phyloP scores from a whole-genome alignment of 2,797 vertebrate genomes.

The Eospalax fontanierii region DNA sequence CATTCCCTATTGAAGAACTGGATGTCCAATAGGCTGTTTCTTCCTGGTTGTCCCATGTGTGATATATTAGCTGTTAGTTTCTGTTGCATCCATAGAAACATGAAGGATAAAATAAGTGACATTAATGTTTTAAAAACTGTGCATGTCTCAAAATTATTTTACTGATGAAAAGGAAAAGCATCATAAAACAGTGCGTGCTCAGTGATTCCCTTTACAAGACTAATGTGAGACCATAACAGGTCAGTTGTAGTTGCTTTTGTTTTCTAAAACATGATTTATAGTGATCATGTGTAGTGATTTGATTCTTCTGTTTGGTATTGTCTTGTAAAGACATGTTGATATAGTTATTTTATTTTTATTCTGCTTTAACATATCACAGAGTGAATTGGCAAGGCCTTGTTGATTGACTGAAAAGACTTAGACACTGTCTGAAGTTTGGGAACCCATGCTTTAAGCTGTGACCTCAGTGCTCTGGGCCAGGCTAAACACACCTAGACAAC shows the following conservation, averaged over 20 bases:
- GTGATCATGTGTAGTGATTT: rapidly evolving
- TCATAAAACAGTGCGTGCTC: background rate
- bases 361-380: background rate
- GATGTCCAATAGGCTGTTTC: no score
- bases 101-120: no score
- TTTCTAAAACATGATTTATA: background rate
- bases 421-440: rapidly evolving
- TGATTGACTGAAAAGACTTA: background rate
- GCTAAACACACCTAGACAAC: background rate
- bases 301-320: background rate
- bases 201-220: background rate
- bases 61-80: no score
- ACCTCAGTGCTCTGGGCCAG: rapidly evolving
- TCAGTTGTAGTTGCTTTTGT: background rate
- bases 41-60: no score
- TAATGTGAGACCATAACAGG: background rate
- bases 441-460: background rate
- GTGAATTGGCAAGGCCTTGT: no score
- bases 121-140: no score
- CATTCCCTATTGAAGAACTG: no score
- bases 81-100: no score
- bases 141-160: background rate
- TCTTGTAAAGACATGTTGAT: background rate
- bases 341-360: no score
- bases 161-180: background rate